These are phyloP conservation scores for Drymonia ruficornis DNA, from an alignment of 2,888 invertebrate species.

Conservation along the genomic window DNA sequence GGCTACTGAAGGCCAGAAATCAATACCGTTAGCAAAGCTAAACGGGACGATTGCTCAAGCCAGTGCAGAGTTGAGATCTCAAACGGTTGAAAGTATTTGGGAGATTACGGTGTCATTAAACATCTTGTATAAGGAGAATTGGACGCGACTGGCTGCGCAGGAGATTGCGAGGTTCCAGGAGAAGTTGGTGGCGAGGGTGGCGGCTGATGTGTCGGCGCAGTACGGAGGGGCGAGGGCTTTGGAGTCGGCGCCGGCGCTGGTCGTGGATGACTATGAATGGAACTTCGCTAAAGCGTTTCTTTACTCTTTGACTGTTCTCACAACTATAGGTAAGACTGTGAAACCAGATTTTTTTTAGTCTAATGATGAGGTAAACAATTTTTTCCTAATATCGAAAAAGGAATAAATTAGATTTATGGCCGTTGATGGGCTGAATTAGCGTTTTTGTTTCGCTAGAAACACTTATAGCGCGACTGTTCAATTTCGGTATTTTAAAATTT, in stretches of 20 bases:
- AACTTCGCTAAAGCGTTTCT: constrained; percentile 96
- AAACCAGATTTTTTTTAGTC: too few species aligned
- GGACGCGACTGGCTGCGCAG: constrained; percentile 92
- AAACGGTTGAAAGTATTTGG: constrained; percentile 96
- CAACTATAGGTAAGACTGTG: constrained; percentile 90
- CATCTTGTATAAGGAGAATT: constrained; percentile 94
- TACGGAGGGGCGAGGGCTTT: constrained; percentile 74
- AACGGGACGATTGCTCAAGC: constrained; percentile 73
- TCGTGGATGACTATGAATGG: constrained; percentile 90
- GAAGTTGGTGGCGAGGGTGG: constrained; percentile 90
- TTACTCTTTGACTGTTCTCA: constrained; percentile 96
- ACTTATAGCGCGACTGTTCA: too few species aligned
- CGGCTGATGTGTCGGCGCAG: constrained; percentile 89
- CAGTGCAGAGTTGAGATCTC: constrained; percentile 74
- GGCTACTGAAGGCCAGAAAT: constrained; percentile 64
- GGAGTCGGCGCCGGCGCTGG: constrained; percentile 72
- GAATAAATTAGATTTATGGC: too few species aligned
- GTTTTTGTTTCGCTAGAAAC: too few species aligned
- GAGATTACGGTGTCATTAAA: constrained; percentile 94
- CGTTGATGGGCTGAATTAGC: too few species aligned
- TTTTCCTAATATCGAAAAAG: too few species aligned
- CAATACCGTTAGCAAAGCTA: constrained; percentile 60
- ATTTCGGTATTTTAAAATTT: too few species aligned
- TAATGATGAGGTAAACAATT: too few species aligned
- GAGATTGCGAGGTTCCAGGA: constrained; percentile 91